Conservation (phyloP, 2,888 invertebrate genomes). For the Leucophenga maculata region DNA sequence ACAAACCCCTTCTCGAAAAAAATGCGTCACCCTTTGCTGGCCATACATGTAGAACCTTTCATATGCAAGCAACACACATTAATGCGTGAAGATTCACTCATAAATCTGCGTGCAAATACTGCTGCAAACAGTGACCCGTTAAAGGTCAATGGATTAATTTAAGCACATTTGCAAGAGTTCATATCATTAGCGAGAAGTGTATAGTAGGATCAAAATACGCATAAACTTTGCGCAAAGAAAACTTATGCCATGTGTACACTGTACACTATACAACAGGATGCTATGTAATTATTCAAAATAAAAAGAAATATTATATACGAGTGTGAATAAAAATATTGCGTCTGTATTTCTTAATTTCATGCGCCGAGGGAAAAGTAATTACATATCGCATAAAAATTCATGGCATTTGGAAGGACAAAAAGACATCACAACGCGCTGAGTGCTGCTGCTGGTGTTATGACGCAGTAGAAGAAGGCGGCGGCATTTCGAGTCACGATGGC, state of each 20-base stretch:
- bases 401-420: conserved; percentile 39
- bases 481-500: neutral
- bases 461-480: too few relatives aligned
- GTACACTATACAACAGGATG: neutral
- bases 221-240: neutral
- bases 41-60: too few relatives aligned
- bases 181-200: conserved; percentile 10
- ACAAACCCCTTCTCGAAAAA: too few relatives aligned
- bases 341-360: conserved; percentile 42
- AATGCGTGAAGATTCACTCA: too few relatives aligned
- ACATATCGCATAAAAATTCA: conserved; percentile 61
- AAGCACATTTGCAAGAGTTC: neutral
- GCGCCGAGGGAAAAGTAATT: conserved; percentile 52
- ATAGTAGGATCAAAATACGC: neutral
- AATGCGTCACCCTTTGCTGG: too few relatives aligned
- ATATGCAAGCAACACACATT: too few relatives aligned
- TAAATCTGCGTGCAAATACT: neutral
- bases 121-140: neutral
- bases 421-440: conserved; percentile 21
- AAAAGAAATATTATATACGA: neutral
- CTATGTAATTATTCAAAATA: conserved; percentile 14
- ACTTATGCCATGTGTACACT: too few relatives aligned
- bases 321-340: conserved; percentile 48
- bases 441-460: too few relatives aligned
- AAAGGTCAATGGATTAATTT: conserved; percentile 14